Evolutionary conservation across 30 jellyfish, hydroid and myxozoan genomes (phyloP).

Genomic region (Turritopsis rubra): DNA sequence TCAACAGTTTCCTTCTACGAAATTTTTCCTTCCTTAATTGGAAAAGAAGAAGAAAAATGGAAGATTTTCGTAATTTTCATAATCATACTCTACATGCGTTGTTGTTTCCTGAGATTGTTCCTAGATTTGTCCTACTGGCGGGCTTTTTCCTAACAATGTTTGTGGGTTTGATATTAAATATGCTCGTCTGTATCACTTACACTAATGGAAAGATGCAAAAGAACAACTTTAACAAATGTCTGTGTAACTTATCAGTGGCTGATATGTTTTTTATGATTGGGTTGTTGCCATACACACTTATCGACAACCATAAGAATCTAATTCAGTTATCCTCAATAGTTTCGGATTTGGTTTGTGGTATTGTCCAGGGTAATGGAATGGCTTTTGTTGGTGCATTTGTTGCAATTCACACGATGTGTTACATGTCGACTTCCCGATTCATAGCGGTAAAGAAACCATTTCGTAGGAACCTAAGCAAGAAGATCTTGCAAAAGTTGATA

Average conservation of each 20-base stretch:
- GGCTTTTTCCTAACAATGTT: not conserved
- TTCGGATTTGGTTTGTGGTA: not conserved
- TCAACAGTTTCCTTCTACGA: not conserved
- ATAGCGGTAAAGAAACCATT: constrained; percentile 6
- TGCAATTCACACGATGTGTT: constrained; percentile 9
- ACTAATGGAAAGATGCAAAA: not conserved
- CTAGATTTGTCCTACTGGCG: not conserved
- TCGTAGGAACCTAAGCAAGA: not conserved
- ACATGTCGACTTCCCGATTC: not conserved
- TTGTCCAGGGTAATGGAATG: not conserved
- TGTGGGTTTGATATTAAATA: not conserved
- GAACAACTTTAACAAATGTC: not conserved
- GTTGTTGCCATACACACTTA: not conserved
- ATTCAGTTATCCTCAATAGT: not conserved
- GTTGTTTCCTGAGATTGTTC: not conserved
- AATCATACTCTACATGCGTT: not conserved
- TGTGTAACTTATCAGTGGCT: not conserved
- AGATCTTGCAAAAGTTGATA: not conserved
- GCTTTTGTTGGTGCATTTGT: not conserved
- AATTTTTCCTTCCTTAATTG: not conserved
- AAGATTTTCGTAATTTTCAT: not conserved
- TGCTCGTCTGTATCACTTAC: not conserved
- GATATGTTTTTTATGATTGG: not conserved
- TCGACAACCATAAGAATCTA: not conserved
- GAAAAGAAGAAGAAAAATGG: not conserved